Conservation (phyloP, 2,797 vertebrate genomes). For the Aldrovandia affinis region DNA sequence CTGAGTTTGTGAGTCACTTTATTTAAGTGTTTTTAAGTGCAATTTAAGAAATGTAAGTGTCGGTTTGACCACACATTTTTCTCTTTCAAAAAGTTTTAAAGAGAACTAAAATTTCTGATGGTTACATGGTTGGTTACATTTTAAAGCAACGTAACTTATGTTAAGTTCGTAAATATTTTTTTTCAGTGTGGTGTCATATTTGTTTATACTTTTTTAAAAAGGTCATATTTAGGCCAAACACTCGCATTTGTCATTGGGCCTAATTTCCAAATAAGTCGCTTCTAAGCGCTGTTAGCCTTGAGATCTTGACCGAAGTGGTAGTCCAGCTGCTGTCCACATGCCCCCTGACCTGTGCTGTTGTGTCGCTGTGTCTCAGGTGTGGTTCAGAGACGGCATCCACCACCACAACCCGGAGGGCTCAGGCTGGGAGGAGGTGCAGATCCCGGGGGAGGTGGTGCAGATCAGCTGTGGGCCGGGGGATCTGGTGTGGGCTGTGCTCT, state of each 20-base stretch:
- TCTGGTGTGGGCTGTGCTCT: slow-evolving; percentile 92
- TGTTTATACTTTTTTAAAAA: no score
- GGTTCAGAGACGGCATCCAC: slow-evolving; percentile 88
- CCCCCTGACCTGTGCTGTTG: background rate
- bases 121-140: no score
- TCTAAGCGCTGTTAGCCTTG: background rate
- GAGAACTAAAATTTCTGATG: no score
- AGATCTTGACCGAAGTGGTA: background rate
- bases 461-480: slow-evolving; percentile 92
- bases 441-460: slow-evolving; percentile 92
- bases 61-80: no score
- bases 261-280: background rate
- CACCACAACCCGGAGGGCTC: slow-evolving; percentile 91
- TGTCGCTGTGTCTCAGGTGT: slow-evolving; percentile 74
- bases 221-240: background rate
- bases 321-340: background rate
- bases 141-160: no score
- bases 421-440: slow-evolving; percentile 79
- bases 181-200: background rate
- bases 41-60: no score
- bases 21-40: no score
- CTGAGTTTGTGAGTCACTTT: no score
- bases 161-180: no score
- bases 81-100: no score
- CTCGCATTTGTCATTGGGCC: background rate